Evolutionary conservation across 1,140 invertebrate species (phyloP).

Genomic region (Magallana gigas): DNA sequence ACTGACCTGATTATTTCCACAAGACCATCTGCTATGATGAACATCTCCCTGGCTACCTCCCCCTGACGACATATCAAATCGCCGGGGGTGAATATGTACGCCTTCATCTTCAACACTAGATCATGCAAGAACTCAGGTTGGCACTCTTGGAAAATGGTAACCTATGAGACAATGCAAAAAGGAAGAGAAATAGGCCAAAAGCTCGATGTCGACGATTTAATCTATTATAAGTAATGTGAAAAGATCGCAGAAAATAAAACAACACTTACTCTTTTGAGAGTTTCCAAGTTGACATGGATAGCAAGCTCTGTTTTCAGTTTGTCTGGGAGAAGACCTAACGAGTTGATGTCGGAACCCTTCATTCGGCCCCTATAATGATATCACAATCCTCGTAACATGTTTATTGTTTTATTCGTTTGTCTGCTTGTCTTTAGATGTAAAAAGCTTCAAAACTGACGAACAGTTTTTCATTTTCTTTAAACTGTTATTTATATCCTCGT

Average conservation of each 20-base stretch:
- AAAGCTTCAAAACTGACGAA: too few species aligned
- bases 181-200: too few species aligned
- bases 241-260: background rate
- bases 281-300: constrained; percentile 95
- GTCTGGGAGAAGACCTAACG: constrained; percentile 93
- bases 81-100: constrained; percentile 97
- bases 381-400: too few species aligned
- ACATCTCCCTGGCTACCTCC: constrained; percentile 97
- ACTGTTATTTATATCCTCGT: too few species aligned
- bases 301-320: constrained; percentile 98
- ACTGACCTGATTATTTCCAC: constrained; percentile 89
- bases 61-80: constrained; percentile 97
- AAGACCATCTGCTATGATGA: constrained; percentile 98
- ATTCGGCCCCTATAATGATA: constrained; percentile 88
- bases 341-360: constrained; percentile 97
- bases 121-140: constrained; percentile 98
- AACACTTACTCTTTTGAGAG: constrained; percentile 92
- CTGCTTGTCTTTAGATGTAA: too few species aligned
- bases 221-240: background rate
- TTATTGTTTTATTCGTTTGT: too few species aligned
- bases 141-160: constrained; percentile 95
- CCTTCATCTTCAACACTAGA: constrained; percentile 98
- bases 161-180: constrained; percentile 79
- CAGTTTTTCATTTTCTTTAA: too few species aligned
- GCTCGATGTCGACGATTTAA: background rate